Percentiles rank a stretch among this genome's conserved stretches.
phyloP scores from a whole-genome alignment of 2,888 invertebrate species.

The Labia minor region DNA sequence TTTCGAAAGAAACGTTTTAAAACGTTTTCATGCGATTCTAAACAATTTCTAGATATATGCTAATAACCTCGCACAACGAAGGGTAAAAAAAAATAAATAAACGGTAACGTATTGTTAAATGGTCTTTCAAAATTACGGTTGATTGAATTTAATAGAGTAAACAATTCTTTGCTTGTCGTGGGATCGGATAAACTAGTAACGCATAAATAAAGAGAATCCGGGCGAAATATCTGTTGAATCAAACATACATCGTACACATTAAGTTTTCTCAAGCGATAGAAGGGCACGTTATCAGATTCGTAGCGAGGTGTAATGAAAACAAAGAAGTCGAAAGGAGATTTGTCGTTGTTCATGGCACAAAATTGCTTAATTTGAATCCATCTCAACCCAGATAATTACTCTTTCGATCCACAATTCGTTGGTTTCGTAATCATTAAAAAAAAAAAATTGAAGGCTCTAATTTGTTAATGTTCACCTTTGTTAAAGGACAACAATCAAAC shows the following conservation, averaged over 20 bases:
- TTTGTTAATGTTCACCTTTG: neutral
- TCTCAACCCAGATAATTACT: neutral
- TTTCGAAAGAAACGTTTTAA: neutral
- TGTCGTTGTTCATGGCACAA: neutral
- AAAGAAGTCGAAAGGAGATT: too few species aligned
- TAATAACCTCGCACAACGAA: neutral
- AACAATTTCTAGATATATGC: neutral
- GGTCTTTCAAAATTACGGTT: neutral
- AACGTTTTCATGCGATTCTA: neutral
- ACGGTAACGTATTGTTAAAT: neutral
- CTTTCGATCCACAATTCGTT: neutral
- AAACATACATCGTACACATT: neutral
- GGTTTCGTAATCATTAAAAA: neutral
- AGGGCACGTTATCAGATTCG: neutral
- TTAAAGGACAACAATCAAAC: neutral
- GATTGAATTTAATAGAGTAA: neutral
- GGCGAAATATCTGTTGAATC: neutral
- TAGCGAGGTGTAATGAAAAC: too few species aligned
- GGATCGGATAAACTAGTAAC: too few species aligned
- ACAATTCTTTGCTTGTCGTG: neutral
- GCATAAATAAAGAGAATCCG: too few species aligned
- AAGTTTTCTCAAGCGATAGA: neutral
- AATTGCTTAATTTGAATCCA: conserved; percentile 2
- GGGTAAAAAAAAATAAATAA: neutral
- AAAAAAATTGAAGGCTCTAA: neutral